These are phyloP conservation scores for Pseudomyrmex gracilis DNA, from an alignment of 1,140 invertebrate species.

Conservation along the genomic window DNA sequence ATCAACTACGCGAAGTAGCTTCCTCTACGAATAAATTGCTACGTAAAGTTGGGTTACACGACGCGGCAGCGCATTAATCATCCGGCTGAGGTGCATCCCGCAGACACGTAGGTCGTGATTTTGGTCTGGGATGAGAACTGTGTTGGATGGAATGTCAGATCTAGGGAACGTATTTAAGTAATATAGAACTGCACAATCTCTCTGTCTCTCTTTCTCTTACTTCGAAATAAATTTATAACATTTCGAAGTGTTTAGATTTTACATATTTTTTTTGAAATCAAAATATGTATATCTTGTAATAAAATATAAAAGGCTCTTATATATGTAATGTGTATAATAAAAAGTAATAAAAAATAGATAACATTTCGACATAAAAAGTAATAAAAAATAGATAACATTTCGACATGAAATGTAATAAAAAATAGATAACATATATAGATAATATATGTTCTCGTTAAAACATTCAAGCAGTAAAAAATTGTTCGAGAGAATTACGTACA, in stretches of 20 bases:
- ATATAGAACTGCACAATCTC: too few species aligned
- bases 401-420: too few species aligned
- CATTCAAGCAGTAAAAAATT: neutral
- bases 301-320: too few species aligned
- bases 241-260: neutral
- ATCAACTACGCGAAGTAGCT: conserved; percentile 51
- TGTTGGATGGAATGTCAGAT: neutral
- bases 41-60: conserved; percentile 50
- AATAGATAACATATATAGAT: too few species aligned
- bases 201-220: too few species aligned
- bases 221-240: neutral
- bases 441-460: too few species aligned
- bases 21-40: conserved; percentile 54
- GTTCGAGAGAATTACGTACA: neutral
- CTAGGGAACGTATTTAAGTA: neutral
- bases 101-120: conserved; percentile 21
- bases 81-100: conserved; percentile 19
- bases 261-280: too few species aligned
- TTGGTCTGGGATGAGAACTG: neutral
- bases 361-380: too few species aligned
- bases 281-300: too few species aligned
- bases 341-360: too few species aligned
- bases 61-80: conserved; percentile 46
- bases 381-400: too few species aligned
- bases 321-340: too few species aligned